Conservation (phyloP, 2,888 invertebrate genomes). For the Zygogramma bicolorata region DNA sequence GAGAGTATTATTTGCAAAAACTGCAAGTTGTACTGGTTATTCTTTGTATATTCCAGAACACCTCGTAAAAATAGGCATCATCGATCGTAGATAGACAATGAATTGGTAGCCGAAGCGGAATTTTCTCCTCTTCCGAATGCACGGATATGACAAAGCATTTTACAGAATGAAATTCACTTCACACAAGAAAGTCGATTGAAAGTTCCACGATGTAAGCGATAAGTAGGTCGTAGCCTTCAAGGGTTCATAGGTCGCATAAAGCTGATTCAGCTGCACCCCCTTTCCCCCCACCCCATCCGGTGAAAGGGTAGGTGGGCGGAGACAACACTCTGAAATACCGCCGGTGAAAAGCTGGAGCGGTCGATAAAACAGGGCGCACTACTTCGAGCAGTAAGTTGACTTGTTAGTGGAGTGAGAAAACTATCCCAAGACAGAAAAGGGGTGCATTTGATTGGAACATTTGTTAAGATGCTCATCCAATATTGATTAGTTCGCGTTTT, state of each 20-base stretch:
- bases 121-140: constrained; percentile 5
- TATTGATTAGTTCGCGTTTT: too few relatives aligned
- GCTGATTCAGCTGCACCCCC: constrained; percentile 54
- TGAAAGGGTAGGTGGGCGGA: constrained; percentile 20
- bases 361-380: constrained; percentile 34
- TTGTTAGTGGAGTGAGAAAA: background rate
- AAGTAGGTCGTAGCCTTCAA: constrained; percentile 71
- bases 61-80: background rate
- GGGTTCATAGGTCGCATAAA: constrained; percentile 72
- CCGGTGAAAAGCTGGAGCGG: constrained; percentile 36
- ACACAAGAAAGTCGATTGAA: constrained; percentile 2
- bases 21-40: too few relatives aligned
- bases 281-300: background rate
- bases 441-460: too few relatives aligned
- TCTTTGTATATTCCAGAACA: background rate
- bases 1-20: too few relatives aligned
- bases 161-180: constrained; percentile 1
- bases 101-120: background rate
- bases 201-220: constrained; percentile 21
- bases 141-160: background rate
- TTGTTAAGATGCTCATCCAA: too few relatives aligned
- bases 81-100: background rate
- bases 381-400: background rate
- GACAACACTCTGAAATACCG: constrained; percentile 25
- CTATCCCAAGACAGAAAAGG: background rate